A percentile compares a stretch with the other conserved stretches of the same genome.
Evolutionary conservation across 2,888 invertebrate species (phyloP).

Genomic region (Nephrotoma guestfalica): DNA sequence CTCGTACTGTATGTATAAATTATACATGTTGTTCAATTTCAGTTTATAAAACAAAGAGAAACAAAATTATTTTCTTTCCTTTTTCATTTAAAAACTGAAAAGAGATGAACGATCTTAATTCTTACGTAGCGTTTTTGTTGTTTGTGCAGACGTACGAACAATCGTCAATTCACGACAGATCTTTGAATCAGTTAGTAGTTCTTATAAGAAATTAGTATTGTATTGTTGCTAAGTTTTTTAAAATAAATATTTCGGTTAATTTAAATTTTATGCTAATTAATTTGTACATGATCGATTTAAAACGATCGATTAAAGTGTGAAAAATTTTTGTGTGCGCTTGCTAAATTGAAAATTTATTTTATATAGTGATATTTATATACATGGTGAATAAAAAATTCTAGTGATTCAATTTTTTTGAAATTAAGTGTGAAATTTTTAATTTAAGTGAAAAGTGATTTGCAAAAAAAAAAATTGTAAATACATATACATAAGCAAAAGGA

Average conservation of each 20-base stretch:
- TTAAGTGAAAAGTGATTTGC: not conserved
- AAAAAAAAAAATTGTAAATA: not conserved
- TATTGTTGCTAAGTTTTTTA: not conserved
- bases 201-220: not conserved
- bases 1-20: too few relatives aligned
- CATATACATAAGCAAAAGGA: not conserved
- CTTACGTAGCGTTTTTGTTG: not conserved
- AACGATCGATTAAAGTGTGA: not conserved
- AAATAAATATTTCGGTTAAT: not conserved
- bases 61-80: not conserved
- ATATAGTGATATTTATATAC: not conserved
- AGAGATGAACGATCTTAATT: not conserved
- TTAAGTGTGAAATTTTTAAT: not conserved
- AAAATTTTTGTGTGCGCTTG: not conserved
- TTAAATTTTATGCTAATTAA: not conserved
- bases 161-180: not conserved
- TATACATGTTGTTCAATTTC: not conserved
- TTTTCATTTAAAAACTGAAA: not conserved
- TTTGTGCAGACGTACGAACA: not conserved
- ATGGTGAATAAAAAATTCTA: not conserved
- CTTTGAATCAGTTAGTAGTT: not conserved
- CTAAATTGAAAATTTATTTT: not conserved
- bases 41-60: not conserved
- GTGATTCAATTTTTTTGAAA: not conserved
- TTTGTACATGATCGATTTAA: not conserved